A percentile compares a stretch with the other conserved stretches of the same genome.
These are phyloP conservation scores for Plecotus auritus DNA, from an alignment of 2,113 vertebrate genomes.

Conservation along the genomic window DNA sequence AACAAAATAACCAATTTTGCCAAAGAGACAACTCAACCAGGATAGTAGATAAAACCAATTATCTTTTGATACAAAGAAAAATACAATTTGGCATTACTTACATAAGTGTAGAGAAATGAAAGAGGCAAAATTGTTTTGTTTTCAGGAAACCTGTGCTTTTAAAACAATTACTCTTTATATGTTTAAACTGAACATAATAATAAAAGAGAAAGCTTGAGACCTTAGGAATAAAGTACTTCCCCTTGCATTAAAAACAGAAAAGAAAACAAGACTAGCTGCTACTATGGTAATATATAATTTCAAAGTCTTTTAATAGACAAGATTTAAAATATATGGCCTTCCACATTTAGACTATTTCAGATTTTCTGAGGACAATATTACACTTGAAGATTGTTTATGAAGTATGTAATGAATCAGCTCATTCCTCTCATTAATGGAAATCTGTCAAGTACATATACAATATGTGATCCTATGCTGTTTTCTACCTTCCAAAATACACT, in stretches of 20 bases:
- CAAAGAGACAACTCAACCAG: neutral
- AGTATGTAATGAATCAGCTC: neutral
- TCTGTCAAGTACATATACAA: neutral
- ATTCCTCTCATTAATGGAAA: neutral
- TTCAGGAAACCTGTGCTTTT: constrained; percentile 11
- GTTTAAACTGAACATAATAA: constrained; percentile 28
- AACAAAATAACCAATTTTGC: constrained; percentile 32
- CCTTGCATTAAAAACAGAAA: constrained; percentile 10
- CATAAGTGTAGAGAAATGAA: neutral
- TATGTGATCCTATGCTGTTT: neutral
- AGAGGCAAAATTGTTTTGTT: neutral
- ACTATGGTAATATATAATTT: neutral
- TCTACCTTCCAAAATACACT: neutral
- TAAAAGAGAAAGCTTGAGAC: neutral
- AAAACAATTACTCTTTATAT: constrained; percentile 4
- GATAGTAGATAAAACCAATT: neutral
- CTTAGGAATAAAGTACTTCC: neutral
- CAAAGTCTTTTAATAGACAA: neutral
- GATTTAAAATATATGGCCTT: neutral
- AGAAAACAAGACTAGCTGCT: neutral
- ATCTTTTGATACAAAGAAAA: constrained; percentile 6
- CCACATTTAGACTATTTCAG: neutral
- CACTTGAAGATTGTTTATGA: neutral
- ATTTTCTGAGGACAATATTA: neutral
- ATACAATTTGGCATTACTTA: neutral